Conservation (phyloP, 2,113 vertebrate species). For the Rissa tridactyla region DNA sequence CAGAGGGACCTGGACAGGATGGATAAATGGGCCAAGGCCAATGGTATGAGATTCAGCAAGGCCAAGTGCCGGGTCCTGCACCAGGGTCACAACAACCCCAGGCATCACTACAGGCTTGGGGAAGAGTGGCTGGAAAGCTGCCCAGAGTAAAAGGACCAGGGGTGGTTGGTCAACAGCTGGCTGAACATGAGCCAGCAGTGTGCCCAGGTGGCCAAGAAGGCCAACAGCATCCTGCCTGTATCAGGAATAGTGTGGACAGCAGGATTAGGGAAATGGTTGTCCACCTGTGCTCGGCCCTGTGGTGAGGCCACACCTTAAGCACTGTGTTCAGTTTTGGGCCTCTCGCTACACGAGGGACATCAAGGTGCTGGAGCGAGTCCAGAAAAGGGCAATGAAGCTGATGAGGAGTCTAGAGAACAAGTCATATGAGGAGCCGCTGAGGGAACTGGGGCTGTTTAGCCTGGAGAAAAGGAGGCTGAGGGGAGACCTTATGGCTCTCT, state of each 20-base stretch:
- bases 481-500: neutral
- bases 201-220: neutral
- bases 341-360: neutral
- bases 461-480: neutral
- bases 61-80: neutral
- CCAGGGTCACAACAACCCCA: neutral
- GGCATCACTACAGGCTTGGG: neutral
- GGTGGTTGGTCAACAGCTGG: neutral
- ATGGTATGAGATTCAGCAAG: neutral
- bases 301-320: neutral
- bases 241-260: neutral
- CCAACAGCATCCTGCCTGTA: neutral
- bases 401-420: neutral
- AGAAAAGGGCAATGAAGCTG: neutral
- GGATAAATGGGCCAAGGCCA: neutral
- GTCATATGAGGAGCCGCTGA: neutral
- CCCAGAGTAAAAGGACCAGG: neutral
- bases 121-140: neutral
- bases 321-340: neutral
- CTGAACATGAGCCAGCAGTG: neutral
- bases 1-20: neutral
- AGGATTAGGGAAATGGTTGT: neutral
- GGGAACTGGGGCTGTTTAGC: neutral
- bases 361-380: no score
- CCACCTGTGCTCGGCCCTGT: neutral